phyloP scores from a whole-genome alignment of 2,797 vertebrate genomes.

The Gambusia yucatana region DNA sequence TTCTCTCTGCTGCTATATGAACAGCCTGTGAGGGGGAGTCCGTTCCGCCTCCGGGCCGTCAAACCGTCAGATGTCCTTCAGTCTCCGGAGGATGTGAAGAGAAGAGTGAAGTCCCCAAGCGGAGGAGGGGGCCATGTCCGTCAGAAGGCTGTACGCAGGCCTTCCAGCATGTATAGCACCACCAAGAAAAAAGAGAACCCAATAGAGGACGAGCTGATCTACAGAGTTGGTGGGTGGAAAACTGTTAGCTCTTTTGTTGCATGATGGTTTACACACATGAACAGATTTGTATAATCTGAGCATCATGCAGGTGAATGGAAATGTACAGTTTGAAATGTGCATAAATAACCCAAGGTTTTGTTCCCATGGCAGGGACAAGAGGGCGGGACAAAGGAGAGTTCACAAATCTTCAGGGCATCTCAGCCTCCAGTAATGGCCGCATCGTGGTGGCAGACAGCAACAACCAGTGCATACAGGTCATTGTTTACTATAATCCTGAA shows the following conservation, averaged over 20 bases:
- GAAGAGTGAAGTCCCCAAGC: constrained; percentile 92
- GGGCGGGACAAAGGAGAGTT: constrained; percentile 96
- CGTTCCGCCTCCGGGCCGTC: constrained; percentile 87
- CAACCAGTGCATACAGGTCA: constrained; percentile 96
- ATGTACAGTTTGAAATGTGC: neutral
- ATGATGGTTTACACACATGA: neutral
- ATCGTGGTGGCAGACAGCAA: constrained; percentile 97
- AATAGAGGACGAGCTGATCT: constrained; percentile 95
- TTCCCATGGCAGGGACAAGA: constrained; percentile 83
- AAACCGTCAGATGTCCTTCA: constrained; percentile 88
- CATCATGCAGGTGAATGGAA: neutral
- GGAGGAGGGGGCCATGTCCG: constrained; percentile 91
- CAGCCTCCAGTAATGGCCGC: constrained; percentile 87
- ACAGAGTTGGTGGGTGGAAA: constrained; percentile 88
- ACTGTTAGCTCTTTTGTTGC: neutral
- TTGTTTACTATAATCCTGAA: neutral
- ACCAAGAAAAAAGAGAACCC: constrained; percentile 97
- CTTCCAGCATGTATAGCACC: constrained; percentile 97
- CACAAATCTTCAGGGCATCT: constrained; percentile 96
- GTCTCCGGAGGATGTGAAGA: constrained; percentile 92
- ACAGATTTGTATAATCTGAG: neutral
- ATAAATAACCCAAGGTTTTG: neutral
- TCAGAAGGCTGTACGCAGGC: constrained; percentile 92
- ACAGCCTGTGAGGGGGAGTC: constrained; percentile 89
- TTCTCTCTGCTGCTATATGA: constrained; percentile 89